Conservation (phyloP, 2,113 vertebrate species). For the Oryzias javanicus region DNA sequence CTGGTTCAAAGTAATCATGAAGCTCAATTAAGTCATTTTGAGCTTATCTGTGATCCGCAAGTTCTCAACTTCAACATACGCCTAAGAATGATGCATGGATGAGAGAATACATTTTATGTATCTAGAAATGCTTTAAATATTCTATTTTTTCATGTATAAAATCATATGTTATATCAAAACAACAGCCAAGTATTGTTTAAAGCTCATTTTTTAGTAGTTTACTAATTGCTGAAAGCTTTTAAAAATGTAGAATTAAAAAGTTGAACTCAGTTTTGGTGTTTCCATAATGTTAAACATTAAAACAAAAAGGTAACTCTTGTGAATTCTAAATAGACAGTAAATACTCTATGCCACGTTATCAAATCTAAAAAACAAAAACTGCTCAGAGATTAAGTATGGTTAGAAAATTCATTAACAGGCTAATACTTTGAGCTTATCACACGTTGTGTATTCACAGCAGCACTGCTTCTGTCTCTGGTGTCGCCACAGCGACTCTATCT, state of each 20-base stretch:
- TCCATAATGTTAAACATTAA: no score
- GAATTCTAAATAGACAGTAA: neutral
- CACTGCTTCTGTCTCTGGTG: conserved; percentile 45
- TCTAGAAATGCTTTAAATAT: neutral
- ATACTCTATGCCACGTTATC: neutral
- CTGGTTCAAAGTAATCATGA: neutral
- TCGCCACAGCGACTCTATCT: conserved; percentile 66
- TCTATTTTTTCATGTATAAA: neutral
- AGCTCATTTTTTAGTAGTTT: neutral
- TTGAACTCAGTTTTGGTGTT: no score
- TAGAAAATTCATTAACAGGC: conserved; percentile 21
- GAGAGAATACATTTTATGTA: no score
- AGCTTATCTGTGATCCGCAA: neutral
- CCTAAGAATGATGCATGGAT: no score
- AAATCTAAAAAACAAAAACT: conserved; percentile 6
- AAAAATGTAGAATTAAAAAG: no score
- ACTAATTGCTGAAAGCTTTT: no score
- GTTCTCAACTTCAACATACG: no score
- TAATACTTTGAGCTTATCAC: conserved; percentile 39
- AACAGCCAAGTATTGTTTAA: conserved; percentile 6
- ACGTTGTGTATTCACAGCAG: conserved; percentile 35
- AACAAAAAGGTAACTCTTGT: no score
- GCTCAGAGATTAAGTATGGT: neutral
- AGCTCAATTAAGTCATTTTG: conserved; percentile 1
- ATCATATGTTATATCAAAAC: neutral